Percentiles rank a stretch among this genome's conserved stretches.
Conservation (phyloP, 2,797 vertebrate species). For the Anableps anableps region DNA sequence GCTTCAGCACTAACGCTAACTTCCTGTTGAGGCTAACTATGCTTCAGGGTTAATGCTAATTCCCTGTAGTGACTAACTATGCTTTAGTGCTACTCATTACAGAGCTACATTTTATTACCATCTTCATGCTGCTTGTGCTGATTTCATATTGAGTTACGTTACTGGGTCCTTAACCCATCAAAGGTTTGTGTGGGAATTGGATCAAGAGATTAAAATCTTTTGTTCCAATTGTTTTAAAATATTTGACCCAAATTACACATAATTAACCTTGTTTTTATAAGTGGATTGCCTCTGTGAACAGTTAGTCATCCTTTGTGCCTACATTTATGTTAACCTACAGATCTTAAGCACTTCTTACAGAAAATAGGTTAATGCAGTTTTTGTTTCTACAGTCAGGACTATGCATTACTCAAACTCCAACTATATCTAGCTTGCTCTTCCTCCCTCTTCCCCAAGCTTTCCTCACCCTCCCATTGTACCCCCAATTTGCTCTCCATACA, state of each 20-base stretch:
- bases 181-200: neutral
- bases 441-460: slow-evolving; percentile 19
- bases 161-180: neutral
- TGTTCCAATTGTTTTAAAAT: no score
- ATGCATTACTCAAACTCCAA: neutral
- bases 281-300: neutral
- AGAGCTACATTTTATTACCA: neutral
- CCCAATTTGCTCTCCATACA: slow-evolving; percentile 75
- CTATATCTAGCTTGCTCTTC: slow-evolving; percentile 8
- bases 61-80: neutral
- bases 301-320: neutral
- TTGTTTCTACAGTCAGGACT: neutral
- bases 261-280: neutral
- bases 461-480: slow-evolving; percentile 37
- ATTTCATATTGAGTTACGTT: neutral
- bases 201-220: neutral
- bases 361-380: neutral
- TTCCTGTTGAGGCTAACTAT: neutral
- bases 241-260: neutral
- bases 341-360: neutral
- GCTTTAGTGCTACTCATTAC: neutral
- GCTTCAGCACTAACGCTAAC: neutral
- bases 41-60: neutral
- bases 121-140: neutral
- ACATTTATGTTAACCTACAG: neutral